These are phyloP conservation scores for Drosophila orena DNA, from an alignment of 1,140 invertebrate species.

Conservation along the genomic window DNA sequence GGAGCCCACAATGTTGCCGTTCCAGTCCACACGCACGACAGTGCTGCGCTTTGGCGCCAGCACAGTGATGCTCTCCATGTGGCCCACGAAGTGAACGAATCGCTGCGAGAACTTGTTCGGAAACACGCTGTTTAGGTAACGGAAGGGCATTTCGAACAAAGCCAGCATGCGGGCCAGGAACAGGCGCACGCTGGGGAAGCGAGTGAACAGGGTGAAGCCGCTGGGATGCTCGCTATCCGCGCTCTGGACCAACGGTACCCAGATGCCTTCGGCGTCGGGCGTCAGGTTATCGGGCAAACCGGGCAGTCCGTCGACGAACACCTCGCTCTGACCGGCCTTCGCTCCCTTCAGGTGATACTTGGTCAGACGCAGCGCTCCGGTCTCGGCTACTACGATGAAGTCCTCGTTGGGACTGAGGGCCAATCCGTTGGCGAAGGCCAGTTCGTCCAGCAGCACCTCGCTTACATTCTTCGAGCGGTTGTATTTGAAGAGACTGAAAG, in stretches of 20 bases:
- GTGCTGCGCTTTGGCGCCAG: constrained; percentile 84
- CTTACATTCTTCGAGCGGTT: constrained; percentile 86
- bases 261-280: constrained; percentile 88
- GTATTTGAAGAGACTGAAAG: constrained; percentile 85
- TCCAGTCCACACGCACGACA: constrained; percentile 87
- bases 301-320: constrained; percentile 91
- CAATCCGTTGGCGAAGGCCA: constrained; percentile 92
- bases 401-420: constrained; percentile 90
- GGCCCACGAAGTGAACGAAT: constrained; percentile 85
- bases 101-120: constrained; percentile 79
- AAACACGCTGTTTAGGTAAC: constrained; percentile 86
- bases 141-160: constrained; percentile 86
- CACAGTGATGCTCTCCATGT: constrained; percentile 74
- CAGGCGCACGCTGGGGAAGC: constrained; percentile 87
- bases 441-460: constrained; percentile 88
- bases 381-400: constrained; percentile 91
- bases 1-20: constrained; percentile 88
- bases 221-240: constrained; percentile 86
- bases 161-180: constrained; percentile 86
- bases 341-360: constrained; percentile 90
- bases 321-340: constrained; percentile 88
- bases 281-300: constrained; percentile 92
- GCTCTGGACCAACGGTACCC: constrained; percentile 87
- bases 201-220: constrained; percentile 85
- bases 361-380: constrained; percentile 85